These are phyloP conservation scores for Diabrotica virgifera DNA, from an alignment of 1,140 invertebrate genomes.

Conservation along the genomic window DNA sequence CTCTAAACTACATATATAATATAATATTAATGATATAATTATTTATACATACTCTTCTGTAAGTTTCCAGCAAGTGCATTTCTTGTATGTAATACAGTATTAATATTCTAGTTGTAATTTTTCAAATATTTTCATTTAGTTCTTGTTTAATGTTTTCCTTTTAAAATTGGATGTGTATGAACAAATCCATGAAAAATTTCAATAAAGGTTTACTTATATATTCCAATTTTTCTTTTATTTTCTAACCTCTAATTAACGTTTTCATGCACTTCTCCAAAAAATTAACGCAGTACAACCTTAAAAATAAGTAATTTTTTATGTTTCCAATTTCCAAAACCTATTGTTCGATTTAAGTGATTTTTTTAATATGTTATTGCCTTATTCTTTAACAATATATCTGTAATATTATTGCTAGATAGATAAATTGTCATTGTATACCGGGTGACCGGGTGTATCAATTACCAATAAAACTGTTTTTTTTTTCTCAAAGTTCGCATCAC, in stretches of 20 bases:
- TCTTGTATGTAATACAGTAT: conserved; percentile 86
- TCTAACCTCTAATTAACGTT: neutral
- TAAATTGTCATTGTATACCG: too few species aligned
- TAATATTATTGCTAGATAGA: too few species aligned
- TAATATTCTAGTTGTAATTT: conserved; percentile 54
- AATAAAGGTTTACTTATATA: conserved; percentile 25
- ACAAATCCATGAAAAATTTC: conserved; percentile 25
- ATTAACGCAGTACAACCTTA: too few species aligned
- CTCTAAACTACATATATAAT: conserved; percentile 40
- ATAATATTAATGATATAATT: conserved; percentile 30
- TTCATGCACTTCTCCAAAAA: too few species aligned
- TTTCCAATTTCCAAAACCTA: too few species aligned
- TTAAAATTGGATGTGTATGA: conserved; percentile 29
- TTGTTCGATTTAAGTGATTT: too few species aligned
- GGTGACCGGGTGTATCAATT: too few species aligned
- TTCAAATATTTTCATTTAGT: conserved; percentile 24
- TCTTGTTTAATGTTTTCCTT: conserved; percentile 27
- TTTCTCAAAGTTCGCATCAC: too few species aligned
- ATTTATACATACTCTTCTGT: conserved; percentile 67
- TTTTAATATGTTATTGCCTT: too few species aligned
- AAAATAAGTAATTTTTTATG: too few species aligned
- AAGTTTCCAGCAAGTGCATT: conserved; percentile 84
- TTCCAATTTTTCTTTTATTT: neutral
- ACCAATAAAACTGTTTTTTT: too few species aligned
- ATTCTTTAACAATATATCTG: too few species aligned